A percentile compares a stretch with the other conserved stretches of the same genome.
These are phyloP conservation scores for Mayetiola destructor DNA, from an alignment of 2,888 invertebrate genomes.

Conservation along the genomic window DNA sequence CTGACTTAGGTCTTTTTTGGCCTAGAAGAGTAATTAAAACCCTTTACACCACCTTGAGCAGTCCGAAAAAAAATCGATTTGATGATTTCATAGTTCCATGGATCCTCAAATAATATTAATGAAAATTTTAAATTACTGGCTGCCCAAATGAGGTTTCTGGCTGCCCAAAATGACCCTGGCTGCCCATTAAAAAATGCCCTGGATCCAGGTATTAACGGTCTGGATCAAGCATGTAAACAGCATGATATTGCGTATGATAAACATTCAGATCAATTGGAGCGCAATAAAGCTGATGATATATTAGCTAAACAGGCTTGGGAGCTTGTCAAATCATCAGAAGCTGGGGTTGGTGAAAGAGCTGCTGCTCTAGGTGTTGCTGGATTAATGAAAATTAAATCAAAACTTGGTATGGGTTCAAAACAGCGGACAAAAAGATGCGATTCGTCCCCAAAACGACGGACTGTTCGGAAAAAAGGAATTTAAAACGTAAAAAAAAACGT, in stretches of 20 bases:
- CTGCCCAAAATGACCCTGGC: too few species aligned
- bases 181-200: too few species aligned
- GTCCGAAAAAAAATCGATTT: too few species aligned
- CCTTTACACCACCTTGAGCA: too few species aligned
- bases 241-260: conserved; percentile 26
- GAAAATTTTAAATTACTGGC: too few species aligned
- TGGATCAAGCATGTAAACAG: conserved; percentile 26
- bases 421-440: not conserved
- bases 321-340: conserved; percentile 23
- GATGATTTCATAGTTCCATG: too few species aligned
- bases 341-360: conserved; percentile 25
- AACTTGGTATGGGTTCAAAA: conserved; percentile 22
- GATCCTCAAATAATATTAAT: too few species aligned
- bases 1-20: too few species aligned
- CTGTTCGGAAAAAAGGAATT: too few species aligned
- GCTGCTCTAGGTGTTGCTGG: conserved; percentile 24
- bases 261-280: conserved; percentile 16
- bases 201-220: conserved; percentile 26
- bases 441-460: too few species aligned
- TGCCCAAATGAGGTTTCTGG: too few species aligned
- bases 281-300: conserved; percentile 27
- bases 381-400: conserved; percentile 26
- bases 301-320: conserved; percentile 26
- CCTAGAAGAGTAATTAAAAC: too few species aligned
- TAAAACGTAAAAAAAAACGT: not conserved